Base-by-base conservation (phyloP, 2,888 invertebrate genomes). In the Didymodactylos carnosus region DNA sequence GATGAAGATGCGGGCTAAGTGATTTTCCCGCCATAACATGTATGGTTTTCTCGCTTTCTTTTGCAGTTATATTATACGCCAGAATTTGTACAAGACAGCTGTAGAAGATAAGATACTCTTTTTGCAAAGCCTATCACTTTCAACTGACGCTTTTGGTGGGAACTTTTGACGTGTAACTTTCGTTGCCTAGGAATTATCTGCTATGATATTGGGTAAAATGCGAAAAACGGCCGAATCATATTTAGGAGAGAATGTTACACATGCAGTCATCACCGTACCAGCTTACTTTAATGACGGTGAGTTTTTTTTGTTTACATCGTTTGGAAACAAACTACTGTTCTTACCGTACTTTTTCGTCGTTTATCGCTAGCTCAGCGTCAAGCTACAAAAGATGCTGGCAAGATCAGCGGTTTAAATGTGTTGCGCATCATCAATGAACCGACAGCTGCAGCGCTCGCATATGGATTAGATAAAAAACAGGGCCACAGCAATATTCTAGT, bases 281-380 rank as follows among this genome's bases (percentile, higher is more conserved):
- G 94, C 94, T 39, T 98, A 98, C 84, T 99, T 98, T 88, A 98
- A 98, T 81, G 97, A 98, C 84, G n/a, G n/a, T n/a, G n/a, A n/a
- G n/a, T n/a, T n/a, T n/a, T n/a, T n/a, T n/a, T n/a, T n/a, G n/a
- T n/a, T n/a, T n/a, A n/a, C n/a, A n/a, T n/a, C n/a, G n/a, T n/a
- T n/a, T n/a, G n/a, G n/a, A n/a, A n/a, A n/a, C n/a, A n/a, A n/a
- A n/a, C n/a, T n/a, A n/a, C n/a, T n/a, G n/a, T n/a, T n/a, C n/a
- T n/a, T n/a, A n/a, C n/a, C 94, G 39, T 98, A 98, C 84, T 98
- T 98, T 88, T 98, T 97, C 81, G 97, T 98, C 84, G n/a, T n/a
- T n/a, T n/a, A n/a, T n/a, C n/a, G n/a, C n/a, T n/a, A n/a, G 97
- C 95, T 77, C 98, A 99, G 85, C 89, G 98, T 85, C 97, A 97